Conservation (phyloP, 2,113 vertebrate genomes). For the Callaeas wilsoni region DNA sequence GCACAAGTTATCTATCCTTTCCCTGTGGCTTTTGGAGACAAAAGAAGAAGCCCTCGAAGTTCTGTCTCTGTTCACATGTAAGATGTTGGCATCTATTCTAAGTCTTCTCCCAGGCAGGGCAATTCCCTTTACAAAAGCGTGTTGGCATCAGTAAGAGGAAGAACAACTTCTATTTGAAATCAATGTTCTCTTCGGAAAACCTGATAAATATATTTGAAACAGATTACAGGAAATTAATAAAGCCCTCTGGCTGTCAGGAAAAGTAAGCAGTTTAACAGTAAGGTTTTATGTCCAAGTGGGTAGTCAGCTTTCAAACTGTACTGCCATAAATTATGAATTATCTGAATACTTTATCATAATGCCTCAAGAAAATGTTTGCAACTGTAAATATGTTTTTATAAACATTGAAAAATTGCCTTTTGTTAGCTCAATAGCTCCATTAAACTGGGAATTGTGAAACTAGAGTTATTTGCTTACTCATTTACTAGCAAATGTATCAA, state of each 20-base stretch:
- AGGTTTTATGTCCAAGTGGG: neutral
- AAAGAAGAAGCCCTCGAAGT: neutral
- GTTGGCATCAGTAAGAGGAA: neutral
- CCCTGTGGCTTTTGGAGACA: neutral
- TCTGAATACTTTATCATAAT: neutral
- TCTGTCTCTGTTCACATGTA: neutral
- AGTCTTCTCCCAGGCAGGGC: neutral
- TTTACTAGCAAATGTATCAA: conserved; percentile 51
- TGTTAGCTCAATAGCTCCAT: neutral
- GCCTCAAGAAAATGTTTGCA: neutral
- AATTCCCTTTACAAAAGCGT: neutral
- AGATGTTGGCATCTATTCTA: neutral
- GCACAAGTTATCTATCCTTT: neutral
- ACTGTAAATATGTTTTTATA: conserved; percentile 2
- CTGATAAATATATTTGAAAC: neutral
- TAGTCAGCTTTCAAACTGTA: neutral
- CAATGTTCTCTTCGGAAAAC: neutral
- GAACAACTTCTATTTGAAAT: neutral
- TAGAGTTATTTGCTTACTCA: conserved; percentile 8
- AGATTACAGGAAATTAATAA: neutral
- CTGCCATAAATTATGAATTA: neutral
- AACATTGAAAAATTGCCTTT: conserved; percentile 19
- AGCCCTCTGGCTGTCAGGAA: neutral
- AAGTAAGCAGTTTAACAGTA: neutral
- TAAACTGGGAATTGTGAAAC: neutral